These are phyloP conservation scores for Desoria tigrina DNA, from an alignment of 2,888 invertebrate species.

Conservation along the genomic window DNA sequence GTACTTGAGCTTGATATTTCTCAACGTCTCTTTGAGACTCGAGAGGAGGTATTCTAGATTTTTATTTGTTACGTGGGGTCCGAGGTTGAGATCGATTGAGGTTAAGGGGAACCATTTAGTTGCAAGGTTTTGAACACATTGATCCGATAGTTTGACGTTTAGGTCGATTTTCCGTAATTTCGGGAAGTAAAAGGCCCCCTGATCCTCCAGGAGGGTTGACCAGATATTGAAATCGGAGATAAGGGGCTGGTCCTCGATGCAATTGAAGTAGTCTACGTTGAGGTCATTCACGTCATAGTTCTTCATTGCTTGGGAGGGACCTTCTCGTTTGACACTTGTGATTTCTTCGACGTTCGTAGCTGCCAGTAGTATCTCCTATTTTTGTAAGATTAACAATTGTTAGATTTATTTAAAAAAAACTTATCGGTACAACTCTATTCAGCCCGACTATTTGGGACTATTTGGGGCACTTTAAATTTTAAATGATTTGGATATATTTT, in stretches of 20 bases:
- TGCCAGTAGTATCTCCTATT: too few relatives aligned
- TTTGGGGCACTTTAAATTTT: too few relatives aligned
- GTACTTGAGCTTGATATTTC: slow-evolving; percentile 11
- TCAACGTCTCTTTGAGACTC: slow-evolving; percentile 11
- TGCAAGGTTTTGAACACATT: slow-evolving; percentile 9
- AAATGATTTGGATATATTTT: too few relatives aligned
- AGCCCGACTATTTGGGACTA: too few relatives aligned
- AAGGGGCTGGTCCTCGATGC: neutral
- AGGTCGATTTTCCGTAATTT: slow-evolving; percentile 9
- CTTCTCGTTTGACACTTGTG: neutral
- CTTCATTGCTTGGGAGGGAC: neutral
- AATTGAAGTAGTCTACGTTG: neutral
- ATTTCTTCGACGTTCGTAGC: neutral
- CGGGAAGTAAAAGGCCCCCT: neutral
- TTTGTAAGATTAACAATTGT: too few relatives aligned
- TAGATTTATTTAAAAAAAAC: too few relatives aligned
- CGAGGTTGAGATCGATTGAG: slow-evolving; percentile 14
- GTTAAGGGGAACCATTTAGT: slow-evolving; percentile 13
- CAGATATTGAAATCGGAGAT: neutral
- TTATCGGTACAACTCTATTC: too few relatives aligned
- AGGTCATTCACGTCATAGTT: neutral
- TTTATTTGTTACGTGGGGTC: neutral
- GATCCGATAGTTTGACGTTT: slow-evolving; percentile 10
- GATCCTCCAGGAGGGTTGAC: slow-evolving; percentile 9
- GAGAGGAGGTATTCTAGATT: slow-evolving; percentile 11